Percentiles rank a stretch among this genome's conserved stretches.
Conservation (phyloP, 1,140 invertebrate genomes). For the Potamilus streckersoni region DNA sequence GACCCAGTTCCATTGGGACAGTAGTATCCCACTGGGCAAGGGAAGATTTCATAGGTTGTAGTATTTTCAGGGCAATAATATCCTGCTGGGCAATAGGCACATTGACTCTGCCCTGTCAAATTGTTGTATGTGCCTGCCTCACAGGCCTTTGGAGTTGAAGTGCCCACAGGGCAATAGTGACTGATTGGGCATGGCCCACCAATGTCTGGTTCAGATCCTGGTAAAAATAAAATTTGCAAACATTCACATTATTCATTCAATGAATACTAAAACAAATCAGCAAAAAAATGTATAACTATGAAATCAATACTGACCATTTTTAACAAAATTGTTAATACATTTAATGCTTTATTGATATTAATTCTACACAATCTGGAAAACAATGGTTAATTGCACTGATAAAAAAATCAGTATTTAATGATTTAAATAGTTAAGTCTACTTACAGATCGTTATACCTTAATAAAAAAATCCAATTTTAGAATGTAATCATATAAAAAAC, state of each 20-base stretch:
- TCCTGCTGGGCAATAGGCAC: constrained; percentile 53
- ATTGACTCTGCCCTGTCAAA: constrained; percentile 49
- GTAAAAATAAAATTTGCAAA: constrained; percentile 3
- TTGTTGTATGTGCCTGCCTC: constrained; percentile 62
- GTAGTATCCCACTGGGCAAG: constrained; percentile 59
- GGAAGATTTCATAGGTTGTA: constrained; percentile 53
- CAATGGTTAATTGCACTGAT: too few relatives aligned
- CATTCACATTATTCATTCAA: too few relatives aligned
- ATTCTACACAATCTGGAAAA: too few relatives aligned
- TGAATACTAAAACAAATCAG: not conserved
- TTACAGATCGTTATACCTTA: not conserved
- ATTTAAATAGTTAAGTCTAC: constrained; percentile 1
- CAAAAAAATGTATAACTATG: constrained; percentile 1
- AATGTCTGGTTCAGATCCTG: constrained; percentile 48
- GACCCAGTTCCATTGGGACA: constrained; percentile 57
- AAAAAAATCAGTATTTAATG: not conserved
- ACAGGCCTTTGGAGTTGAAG: constrained; percentile 57
- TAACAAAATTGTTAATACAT: too few relatives aligned
- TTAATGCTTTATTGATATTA: too few relatives aligned
- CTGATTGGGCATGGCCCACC: constrained; percentile 61
- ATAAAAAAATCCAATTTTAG: not conserved
- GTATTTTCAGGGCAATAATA: constrained; percentile 63
- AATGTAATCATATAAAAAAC: not conserved
- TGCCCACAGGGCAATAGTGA: constrained; percentile 62
- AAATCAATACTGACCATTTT: not conserved